phyloP scores from a whole-genome alignment of 1,140 invertebrate species.

The Philopotamus ludificatus region DNA sequence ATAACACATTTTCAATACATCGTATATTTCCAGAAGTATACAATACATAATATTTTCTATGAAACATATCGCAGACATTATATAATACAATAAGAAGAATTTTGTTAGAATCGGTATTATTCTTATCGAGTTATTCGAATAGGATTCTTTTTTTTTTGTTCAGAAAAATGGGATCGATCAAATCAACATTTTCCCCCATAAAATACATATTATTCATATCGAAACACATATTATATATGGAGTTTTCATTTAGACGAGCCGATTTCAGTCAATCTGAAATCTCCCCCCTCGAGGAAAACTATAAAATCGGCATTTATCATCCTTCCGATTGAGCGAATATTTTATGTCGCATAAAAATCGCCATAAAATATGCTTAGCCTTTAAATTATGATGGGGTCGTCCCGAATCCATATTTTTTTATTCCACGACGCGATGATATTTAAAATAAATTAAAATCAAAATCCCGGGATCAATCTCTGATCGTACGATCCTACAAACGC shows the following conservation, averaged over 20 bases:
- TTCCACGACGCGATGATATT: too few relatives aligned
- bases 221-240: background rate
- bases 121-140: background rate
- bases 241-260: background rate
- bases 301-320: constrained; percentile 28
- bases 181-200: background rate
- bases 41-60: too few relatives aligned
- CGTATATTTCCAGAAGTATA: too few relatives aligned
- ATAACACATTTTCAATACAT: too few relatives aligned
- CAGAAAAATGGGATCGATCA: background rate
- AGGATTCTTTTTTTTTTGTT: background rate
- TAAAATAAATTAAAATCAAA: too few relatives aligned
- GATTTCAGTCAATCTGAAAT: background rate
- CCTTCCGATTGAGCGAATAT: constrained; percentile 30
- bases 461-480: too few relatives aligned
- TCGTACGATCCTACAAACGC: too few relatives aligned
- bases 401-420: too few relatives aligned
- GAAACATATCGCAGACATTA: too few relatives aligned
- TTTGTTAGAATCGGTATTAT: background rate
- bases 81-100: too few relatives aligned
- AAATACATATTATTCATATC: background rate
- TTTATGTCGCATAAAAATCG: constrained; percentile 30
- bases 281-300: constrained; percentile 18
- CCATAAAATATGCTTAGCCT: constrained; percentile 28
- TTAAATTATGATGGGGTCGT: constrained; percentile 23